Base-by-base conservation (phyloP, 1,140 invertebrate genomes). In the Micrasema minimum region DNA sequence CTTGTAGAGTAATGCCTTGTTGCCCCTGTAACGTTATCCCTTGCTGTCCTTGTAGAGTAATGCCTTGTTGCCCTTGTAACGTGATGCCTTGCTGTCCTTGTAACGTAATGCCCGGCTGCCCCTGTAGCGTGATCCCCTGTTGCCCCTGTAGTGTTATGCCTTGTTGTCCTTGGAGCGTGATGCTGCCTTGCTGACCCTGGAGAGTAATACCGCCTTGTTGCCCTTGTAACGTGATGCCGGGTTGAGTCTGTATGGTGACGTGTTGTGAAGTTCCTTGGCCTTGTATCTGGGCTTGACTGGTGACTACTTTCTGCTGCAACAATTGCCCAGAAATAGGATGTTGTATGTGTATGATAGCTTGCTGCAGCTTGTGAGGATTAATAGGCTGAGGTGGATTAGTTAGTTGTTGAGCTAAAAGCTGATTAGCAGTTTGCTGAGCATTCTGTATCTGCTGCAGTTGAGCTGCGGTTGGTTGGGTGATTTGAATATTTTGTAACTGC, bases 341-440 rank as follows among this genome's bases (percentile, higher is more conserved):
- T 57, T 83, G 81, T 75, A 84, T 85, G 73, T 86, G 80, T 68
- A 83, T 82, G 50, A 85, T 83, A 45, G 83, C 81, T 11, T 81
- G 82, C 65, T 85, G 85, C 74, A 85, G 82, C 61, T 86, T 86
- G 48, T 86, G 86, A 11, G 82, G 84, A 76, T 78, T 86, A 61
- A 79, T 80, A 9, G 81, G 82, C 74, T 85, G 83, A 23, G 80
- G 83, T 10, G 83, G 80, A 66, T 82, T 85, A 26, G 82, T 84
- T 45, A 83, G 76, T 74, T 85, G 84, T 50, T 84, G 83, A 0
- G 82, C 82, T 31, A 85, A 72, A 43, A 85, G 68, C 72, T 85
- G 83, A 68, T 85, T 85, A 11, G 83, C 81, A 20, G 83, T 82
- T 65, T 80, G 80, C 67, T 84, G 83, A 0, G 79, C 77, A 11